These are phyloP conservation scores for Eilema sororculum DNA, from an alignment of 2,888 invertebrate genomes.

Conservation along the genomic window DNA sequence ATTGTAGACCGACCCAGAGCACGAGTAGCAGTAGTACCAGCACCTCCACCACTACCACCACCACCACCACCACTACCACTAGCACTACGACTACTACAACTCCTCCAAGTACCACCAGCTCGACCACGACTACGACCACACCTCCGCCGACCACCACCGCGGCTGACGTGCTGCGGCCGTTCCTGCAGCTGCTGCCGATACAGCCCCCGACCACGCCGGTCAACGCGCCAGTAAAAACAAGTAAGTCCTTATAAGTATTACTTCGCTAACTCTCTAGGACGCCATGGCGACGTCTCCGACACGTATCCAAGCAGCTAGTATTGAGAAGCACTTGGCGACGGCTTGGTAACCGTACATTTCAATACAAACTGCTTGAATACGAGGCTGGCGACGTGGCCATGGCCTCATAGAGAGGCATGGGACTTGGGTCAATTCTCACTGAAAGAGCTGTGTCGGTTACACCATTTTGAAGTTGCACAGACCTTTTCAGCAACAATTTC, in stretches of 20 bases:
- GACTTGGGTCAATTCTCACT: too few relatives aligned
- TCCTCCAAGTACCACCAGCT: conserved; percentile 76
- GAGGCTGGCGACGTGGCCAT: too few relatives aligned
- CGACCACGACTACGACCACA: conserved; percentile 72
- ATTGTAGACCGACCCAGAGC: conserved; percentile 69
- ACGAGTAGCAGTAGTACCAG: conserved; percentile 68
- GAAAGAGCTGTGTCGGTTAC: too few relatives aligned
- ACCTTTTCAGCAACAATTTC: too few relatives aligned
- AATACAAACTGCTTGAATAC: too few relatives aligned
- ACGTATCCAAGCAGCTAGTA: too few relatives aligned
- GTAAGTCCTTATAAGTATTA: conserved; percentile 50
- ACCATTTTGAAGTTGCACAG: too few relatives aligned
- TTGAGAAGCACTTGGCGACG: too few relatives aligned
- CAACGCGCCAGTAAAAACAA: conserved; percentile 65
- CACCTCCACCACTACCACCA: conserved; percentile 67
- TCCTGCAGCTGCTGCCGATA: conserved; percentile 81
- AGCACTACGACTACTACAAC: conserved; percentile 75
- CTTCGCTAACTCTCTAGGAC: too few relatives aligned
- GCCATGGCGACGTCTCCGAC: too few relatives aligned
- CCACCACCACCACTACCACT: conserved; percentile 66
- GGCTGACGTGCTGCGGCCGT: conserved; percentile 68
- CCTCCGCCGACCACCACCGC: conserved; percentile 62
- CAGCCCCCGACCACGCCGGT: conserved; percentile 56
- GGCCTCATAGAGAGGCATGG: too few relatives aligned
- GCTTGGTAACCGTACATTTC: too few relatives aligned